Evolutionary conservation across 2,888 invertebrate genomes (phyloP), one percentile per base, ranked within the genome.

Genomic region (Eupithecia subumbrata): DNA sequence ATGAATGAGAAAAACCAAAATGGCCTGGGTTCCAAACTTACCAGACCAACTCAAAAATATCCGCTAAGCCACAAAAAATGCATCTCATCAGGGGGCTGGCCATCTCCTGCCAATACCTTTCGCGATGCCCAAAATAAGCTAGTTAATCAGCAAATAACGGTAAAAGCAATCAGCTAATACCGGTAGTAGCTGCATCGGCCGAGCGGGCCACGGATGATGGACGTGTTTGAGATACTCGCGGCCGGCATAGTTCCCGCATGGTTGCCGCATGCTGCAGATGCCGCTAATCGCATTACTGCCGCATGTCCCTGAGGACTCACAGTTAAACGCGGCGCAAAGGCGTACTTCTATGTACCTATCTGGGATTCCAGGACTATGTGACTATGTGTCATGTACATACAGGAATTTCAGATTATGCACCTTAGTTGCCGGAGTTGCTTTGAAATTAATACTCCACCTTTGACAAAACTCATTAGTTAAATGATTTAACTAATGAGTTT

Each of bases 281-380:
- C 87, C 82, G 85, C 89, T 93, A 92, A 93, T 91, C 88, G 91
- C 92, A 92, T 93, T 93, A 93, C 90, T 88, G 89, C 88, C 85
- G 86, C 12, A 85, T 86, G 87, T 11, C 89, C 90, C 90, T 89
- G 89, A 18, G 34, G 34, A 45, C 18, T 40, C 3, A 16, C 67
- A 43, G 68, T 16, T 40, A 25, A 5, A 43, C 43, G 22, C 43
- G 52, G 22, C 52, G 52, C 22, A 56, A 22, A 14, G 60, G 60
- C 14, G 12, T 22, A 22, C 56, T 56, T 48, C 48, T n/a, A 52
- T 48, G 16, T 43, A 45, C 16, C 48, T n/a, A 48, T 52, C n/a
- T n/a, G 9, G 52, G 52, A 9, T n/a, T 18, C 18, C 48, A 48
- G 48, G 48, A 48, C 48, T 48, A 48, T n/a, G 18, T n/a, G 1